Percentiles rank a stretch among this genome's conserved stretches.
Conservation (phyloP, 2,888 invertebrate species). For the Cerceris rybyensis region DNA sequence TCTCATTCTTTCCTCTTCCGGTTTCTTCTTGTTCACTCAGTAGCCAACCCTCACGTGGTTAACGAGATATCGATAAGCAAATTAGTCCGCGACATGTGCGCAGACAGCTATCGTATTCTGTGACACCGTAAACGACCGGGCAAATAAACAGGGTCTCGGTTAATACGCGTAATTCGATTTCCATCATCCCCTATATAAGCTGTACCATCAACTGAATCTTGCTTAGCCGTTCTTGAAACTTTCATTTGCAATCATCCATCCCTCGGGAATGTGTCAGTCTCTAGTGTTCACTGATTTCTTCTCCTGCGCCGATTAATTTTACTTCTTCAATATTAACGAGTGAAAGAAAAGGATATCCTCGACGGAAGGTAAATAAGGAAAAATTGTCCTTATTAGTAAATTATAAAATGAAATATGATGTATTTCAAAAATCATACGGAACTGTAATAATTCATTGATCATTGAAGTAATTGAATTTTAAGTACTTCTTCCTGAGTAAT, state of each 20-base stretch:
- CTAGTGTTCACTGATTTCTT: no score
- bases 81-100: constrained; percentile 59
- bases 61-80: constrained; percentile 76
- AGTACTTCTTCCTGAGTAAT: no score
- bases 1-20: neutral
- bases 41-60: constrained; percentile 43
- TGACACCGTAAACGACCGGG: constrained; percentile 26
- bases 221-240: neutral
- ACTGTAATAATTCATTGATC: no score
- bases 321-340: neutral
- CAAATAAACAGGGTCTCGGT: constrained; percentile 71
- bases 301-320: no score
- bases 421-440: no score
- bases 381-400: neutral
- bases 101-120: constrained; percentile 6
- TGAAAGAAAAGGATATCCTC: neutral
- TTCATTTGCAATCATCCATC: neutral
- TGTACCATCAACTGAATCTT: neutral
- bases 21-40: neutral
- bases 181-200: constrained; percentile 72
- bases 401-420: no score
- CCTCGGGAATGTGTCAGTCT: neutral
- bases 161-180: constrained; percentile 74
- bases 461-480: no score
- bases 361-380: neutral